Base-by-base conservation (phyloP, 2,113 vertebrate genomes). In the Collichthys lucidus region DNA sequence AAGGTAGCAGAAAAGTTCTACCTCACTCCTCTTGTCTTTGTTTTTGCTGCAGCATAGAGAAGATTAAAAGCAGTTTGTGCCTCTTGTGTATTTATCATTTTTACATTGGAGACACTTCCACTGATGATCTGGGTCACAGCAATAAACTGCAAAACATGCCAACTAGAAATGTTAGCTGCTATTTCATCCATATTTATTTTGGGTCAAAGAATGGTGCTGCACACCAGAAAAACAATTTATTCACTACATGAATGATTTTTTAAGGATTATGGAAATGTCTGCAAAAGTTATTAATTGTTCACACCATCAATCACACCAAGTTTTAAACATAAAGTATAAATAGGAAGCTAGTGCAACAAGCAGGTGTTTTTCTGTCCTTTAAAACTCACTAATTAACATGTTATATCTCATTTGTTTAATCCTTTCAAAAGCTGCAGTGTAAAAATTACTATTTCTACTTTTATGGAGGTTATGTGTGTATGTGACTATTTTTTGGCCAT, bases 61-160 rank as follows among this genome's bases (percentile, higher is more conserved):
- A 40, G 50, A 35, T 68, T 61, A 31, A 6, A 71, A 42, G 35
- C 16, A 59, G 20, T 67, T 53, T 83, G 40, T 77, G 29, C 11
- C 68, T 42, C 15, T n/a, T 29, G 65, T 64, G n/a, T 40, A 57
- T 63, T 66, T 26, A 35, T 53, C 5, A 3, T 74, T 82, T 80
- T 81, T 70, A 71, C 63, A 77, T 55, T 29, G 29, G 20, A 83
- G 66, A 71, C 0, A n/a, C 29, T 66, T 53, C 52, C 4, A 14
- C 44, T 56, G n/a, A 74, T 46, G 19, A 87, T 81, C 26, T 89
- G 55, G 77, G 70, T 86, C 78, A 86, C 63, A 60, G 59, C 77
- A 22, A 75, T 60, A 44, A 80, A 31, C 10, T 44, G 49, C 42
- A 63, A 68, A 79, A 71, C 26, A 62, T 31, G 42, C 20, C 53